Conservation (phyloP, 2,113 vertebrate genomes). For the Herpetotheres cachinnans region DNA sequence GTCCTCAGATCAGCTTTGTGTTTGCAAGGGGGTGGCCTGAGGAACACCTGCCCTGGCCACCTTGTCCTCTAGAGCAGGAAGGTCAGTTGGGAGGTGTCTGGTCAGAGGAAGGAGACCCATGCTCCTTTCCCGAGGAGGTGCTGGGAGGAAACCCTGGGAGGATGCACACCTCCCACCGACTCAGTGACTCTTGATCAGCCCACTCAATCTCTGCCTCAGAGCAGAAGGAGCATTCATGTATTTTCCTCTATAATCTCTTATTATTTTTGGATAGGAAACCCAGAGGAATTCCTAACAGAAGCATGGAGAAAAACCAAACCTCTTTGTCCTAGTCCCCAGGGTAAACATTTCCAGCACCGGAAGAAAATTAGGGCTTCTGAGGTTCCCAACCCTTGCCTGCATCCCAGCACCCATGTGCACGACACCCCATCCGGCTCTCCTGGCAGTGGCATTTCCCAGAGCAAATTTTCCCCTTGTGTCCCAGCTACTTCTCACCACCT, state of each 20-base stretch:
- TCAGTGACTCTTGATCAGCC: neutral
- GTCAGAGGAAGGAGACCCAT: neutral
- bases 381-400: rapidly evolving
- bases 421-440: neutral
- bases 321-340: neutral
- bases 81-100: neutral
- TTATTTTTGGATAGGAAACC: slow-evolving; percentile 34
- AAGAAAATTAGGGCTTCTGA: neutral
- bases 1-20: neutral
- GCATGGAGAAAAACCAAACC: neutral
- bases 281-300: slow-evolving; percentile 25
- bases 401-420: neutral
- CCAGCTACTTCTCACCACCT: rapidly evolving
- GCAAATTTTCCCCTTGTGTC: neutral
- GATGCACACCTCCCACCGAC: rapidly evolving
- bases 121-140: neutral
- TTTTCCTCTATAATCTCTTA: neutral
- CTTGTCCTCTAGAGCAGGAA: neutral
- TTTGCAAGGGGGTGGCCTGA: neutral
- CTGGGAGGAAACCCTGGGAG: neutral
- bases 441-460: neutral
- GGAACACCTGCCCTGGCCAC: neutral
- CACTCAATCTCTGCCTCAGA: neutral
- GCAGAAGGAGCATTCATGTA: neutral
- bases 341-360: neutral